Evolutionary conservation across 1,140 invertebrate genomes (phyloP).

Genomic region (Aphaenogaster floridana): DNA sequence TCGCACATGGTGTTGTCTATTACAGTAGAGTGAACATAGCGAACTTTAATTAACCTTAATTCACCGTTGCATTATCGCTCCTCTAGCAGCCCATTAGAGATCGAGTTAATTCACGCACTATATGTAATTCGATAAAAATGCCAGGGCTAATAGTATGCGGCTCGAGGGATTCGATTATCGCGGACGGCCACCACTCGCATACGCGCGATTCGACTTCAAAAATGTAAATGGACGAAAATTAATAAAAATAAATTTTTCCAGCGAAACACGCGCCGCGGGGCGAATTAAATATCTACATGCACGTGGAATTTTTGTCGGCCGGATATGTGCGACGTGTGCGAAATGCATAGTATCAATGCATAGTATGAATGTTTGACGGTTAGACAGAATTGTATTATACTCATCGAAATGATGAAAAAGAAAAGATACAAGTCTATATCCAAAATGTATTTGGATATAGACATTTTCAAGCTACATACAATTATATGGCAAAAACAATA

Average conservation of each 20-base stretch:
- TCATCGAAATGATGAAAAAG: conserved; percentile 48
- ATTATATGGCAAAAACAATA: background rate
- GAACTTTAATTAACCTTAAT: conserved; percentile 60
- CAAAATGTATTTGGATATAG: background rate
- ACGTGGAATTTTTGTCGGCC: conserved; percentile 43
- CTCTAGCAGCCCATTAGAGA: conserved; percentile 56
- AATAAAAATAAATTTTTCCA: conserved; percentile 61
- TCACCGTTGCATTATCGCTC: conserved; percentile 43
- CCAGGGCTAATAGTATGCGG: conserved; percentile 48
- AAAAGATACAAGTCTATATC: background rate
- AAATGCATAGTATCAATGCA: conserved; percentile 43
- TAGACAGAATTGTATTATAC: conserved; percentile 18
- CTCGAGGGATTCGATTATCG: conserved; percentile 54
- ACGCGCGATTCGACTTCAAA: conserved; percentile 39
- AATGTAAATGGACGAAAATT: conserved; percentile 62
- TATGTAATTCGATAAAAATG: conserved; percentile 62
- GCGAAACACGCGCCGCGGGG: background rate
- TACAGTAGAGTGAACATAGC: conserved; percentile 28
- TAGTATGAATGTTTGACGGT: background rate
- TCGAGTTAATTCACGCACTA: conserved; percentile 56
- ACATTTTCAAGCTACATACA: background rate
- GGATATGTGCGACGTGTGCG: conserved; percentile 45
- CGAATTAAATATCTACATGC: conserved; percentile 59
- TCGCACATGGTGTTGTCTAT: background rate
- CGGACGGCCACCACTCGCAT: background rate